Percentiles rank a stretch among this genome's conserved stretches.
Evolutionary conservation across 2,888 invertebrate genomes (phyloP).

Genomic region (Hydropsyche betteni): DNA sequence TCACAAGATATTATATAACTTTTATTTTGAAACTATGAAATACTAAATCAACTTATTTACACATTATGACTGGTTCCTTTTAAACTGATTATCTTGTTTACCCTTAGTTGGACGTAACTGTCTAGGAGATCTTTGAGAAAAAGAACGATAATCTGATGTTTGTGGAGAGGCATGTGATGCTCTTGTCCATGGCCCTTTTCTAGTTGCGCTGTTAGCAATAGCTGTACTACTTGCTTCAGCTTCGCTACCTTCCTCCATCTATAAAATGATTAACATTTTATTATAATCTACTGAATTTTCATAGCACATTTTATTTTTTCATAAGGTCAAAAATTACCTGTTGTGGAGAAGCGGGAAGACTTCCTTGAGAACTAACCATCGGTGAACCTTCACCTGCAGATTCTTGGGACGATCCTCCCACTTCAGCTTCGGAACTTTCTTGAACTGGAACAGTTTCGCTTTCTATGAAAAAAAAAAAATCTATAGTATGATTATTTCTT

Average conservation of each 20-base stretch:
- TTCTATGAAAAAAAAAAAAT: conserved; percentile 5
- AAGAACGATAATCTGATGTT: conserved; percentile 23
- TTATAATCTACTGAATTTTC: not conserved
- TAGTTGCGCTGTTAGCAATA: conserved; percentile 56
- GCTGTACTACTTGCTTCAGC: conserved; percentile 74
- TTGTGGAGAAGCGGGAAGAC: conserved; percentile 63
- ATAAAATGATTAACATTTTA: conserved; percentile 52
- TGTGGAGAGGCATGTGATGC: not conserved
- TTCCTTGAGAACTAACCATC: conserved; percentile 65
- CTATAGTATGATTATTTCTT: not conserved
- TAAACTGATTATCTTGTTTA: conserved; percentile 12
- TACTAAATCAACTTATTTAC: not conserved
- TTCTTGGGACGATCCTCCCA: conserved; percentile 51
- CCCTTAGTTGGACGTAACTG: not conserved
- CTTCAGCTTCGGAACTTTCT: conserved; percentile 55
- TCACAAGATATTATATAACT: not conserved
- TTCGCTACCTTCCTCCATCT: conserved; percentile 79
- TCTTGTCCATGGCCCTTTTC: conserved; percentile 60
- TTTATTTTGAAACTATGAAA: too few relatives aligned
- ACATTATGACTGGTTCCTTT: not conserved
- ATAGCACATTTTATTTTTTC: not conserved
- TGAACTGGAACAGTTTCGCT: not conserved
- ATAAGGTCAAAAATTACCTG: conserved; percentile 55
- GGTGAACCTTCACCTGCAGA: conserved; percentile 61
- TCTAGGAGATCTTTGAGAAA: conserved; percentile 19